Conservation (phyloP, 2,888 invertebrate species). For the Theodoxus fluviatilis region DNA sequence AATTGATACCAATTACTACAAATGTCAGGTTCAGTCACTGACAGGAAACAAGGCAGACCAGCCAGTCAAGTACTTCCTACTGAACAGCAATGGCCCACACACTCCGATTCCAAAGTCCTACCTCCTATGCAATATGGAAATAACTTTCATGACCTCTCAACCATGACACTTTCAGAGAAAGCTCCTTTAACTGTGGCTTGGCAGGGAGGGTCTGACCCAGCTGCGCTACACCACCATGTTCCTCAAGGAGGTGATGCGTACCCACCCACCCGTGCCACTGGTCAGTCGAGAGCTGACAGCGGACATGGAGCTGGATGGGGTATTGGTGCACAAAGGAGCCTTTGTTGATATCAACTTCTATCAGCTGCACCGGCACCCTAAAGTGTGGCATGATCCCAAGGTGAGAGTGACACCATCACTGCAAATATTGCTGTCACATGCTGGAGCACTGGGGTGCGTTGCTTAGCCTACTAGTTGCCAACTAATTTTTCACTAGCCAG, state of each 20-base stretch:
- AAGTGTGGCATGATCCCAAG: conserved; percentile 33
- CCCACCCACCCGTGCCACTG: conserved; percentile 41
- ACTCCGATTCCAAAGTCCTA: not conserved
- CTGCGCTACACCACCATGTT: conserved; percentile 42
- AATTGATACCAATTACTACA: too few relatives aligned
- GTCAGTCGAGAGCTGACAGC: conserved; percentile 37
- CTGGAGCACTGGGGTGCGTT: too few relatives aligned
- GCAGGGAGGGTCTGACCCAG: conserved; percentile 33
- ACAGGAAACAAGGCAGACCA: too few relatives aligned
- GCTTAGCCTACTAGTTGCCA: too few relatives aligned
- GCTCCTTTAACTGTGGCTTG: too few relatives aligned
- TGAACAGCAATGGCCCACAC: not conserved
- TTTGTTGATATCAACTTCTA: conserved; percentile 35
- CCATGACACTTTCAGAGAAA: too few relatives aligned
- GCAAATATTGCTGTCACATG: too few relatives aligned
- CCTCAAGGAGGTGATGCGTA: conserved; percentile 45
- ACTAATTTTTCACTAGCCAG: too few relatives aligned
- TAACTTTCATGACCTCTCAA: conserved; percentile 13
- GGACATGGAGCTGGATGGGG: conserved; percentile 38
- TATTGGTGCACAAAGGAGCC: conserved; percentile 33
- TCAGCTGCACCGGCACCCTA: conserved; percentile 38
- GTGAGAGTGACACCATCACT: too few relatives aligned
- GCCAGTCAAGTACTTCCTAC: too few relatives aligned
- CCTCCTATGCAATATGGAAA: not conserved
- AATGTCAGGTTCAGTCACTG: too few relatives aligned